These are phyloP conservation scores for Harpagifer antarcticus DNA, from an alignment of 2,797 vertebrate genomes.

Conservation along the genomic window DNA sequence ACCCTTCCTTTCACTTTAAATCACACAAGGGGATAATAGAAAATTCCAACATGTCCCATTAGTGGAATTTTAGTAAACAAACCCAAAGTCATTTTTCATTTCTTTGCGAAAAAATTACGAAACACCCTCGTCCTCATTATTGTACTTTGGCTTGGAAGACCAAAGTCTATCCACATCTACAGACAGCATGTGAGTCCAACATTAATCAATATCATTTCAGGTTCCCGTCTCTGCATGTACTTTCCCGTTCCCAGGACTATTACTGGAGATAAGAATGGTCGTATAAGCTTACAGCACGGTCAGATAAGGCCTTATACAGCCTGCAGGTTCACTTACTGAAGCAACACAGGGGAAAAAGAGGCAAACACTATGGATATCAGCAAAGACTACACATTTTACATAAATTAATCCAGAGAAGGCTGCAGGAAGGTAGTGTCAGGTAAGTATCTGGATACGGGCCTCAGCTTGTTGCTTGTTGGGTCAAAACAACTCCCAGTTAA, in stretches of 20 bases:
- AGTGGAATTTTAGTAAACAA: constrained; percentile 13
- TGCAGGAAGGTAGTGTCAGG: background rate
- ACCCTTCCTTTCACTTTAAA: constrained; percentile 50
- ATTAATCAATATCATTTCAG: constrained; percentile 48
- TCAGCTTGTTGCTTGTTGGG: background rate
- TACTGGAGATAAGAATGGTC: constrained; percentile 47
- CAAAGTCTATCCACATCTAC: constrained; percentile 63
- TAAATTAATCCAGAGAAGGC: background rate
- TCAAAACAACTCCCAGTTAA: constrained; percentile 6
- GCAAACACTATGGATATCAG: background rate
- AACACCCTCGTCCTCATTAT: constrained; percentile 39
- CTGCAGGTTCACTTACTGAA: constrained; percentile 20
- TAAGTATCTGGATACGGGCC: constrained; percentile 14
- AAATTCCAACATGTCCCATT: constrained; percentile 39
- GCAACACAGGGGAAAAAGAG: constrained; percentile 9
- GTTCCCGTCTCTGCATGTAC: constrained; percentile 16
- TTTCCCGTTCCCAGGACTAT: constrained; percentile 31
- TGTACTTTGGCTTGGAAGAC: constrained; percentile 55
- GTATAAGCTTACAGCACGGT: constrained; percentile 29
- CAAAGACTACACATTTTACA: background rate
- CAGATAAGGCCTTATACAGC: constrained; percentile 48
- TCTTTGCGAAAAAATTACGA: constrained; percentile 18
- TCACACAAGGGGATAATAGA: constrained; percentile 13
- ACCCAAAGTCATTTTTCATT: constrained; percentile 23
- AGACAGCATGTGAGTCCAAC: constrained; percentile 22